Conservation (phyloP, 1,140 invertebrate species). For the Leptinotarsa lineolata region DNA sequence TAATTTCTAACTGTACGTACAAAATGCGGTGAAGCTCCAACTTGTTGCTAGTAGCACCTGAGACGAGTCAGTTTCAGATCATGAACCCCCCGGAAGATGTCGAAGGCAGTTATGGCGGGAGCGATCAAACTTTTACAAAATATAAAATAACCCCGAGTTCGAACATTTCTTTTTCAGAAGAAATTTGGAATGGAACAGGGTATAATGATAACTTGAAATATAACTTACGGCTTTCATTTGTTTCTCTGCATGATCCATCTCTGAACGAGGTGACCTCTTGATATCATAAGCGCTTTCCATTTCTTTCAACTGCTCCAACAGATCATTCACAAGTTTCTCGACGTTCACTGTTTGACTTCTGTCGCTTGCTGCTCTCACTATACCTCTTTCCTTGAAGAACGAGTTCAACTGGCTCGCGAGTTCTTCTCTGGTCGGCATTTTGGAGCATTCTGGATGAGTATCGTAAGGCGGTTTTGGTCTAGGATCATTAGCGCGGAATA, state of each 20-base stretch:
- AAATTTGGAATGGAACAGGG: too few species aligned
- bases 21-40: too few species aligned
- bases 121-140: too few species aligned
- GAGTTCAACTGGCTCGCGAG: constrained; percentile 37
- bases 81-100: too few species aligned
- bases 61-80: too few species aligned
- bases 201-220: too few species aligned
- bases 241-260: constrained; percentile 43
- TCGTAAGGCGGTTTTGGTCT: constrained; percentile 31
- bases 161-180: too few species aligned
- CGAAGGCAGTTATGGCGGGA: too few species aligned
- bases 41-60: too few species aligned
- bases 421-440: constrained; percentile 44
- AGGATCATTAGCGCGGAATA: constrained; percentile 12
- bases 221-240: constrained; percentile 48
- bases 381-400: constrained; percentile 34
- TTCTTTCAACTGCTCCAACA: constrained; percentile 45
- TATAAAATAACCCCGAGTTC: too few species aligned
- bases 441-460: constrained; percentile 37
- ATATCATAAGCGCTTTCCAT: constrained; percentile 36
- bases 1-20: too few species aligned
- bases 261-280: constrained; percentile 36
- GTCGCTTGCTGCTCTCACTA: neutral
- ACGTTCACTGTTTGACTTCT: constrained; percentile 18
- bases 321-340: constrained; percentile 47